Base-by-base conservation (phyloP, 2,888 invertebrate genomes). In the Listrodromus nycthemerus region DNA sequence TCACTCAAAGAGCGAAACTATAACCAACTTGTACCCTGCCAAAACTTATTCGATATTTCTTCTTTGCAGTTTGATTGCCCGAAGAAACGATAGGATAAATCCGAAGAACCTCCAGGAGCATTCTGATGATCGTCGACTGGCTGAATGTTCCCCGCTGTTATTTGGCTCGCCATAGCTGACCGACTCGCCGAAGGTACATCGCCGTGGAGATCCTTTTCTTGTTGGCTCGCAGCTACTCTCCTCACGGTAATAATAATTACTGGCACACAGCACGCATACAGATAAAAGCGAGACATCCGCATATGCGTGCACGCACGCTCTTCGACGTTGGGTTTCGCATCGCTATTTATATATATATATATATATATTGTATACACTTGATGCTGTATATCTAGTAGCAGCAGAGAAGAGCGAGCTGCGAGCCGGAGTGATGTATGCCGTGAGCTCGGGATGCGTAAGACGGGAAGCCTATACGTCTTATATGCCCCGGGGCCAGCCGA, bases 211-310 rank as follows among this genome's bases (percentile, higher is more conserved):
- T 80, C 65, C 66, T 70, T 81, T 76, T 78, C 76, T 74, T 27
- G 74, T 69, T 66, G 80, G 86, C 88, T 87, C 75, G 86, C 88
- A 83, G 88, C 87, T 86, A 88, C 85, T 86, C 86, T 88, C 87
- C 86, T 85, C 87, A 86, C 80, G 87, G 90, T 88, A 88, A 89
- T 89, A 90, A 90, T 90, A 91, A 91, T 91, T 90, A 90, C 89
- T 83, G 81, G 83, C 86, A 83, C 78, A 79, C 66, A 48, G 77
- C 37, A 48, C 48, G 41, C 67, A 63, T 61, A 71, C 82, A 63
- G 24, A 77, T 37, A 71, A 82, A 48, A 48, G 65, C 45, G 30
- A 88, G 65, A 67, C 69, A 55, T 69, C 50, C 66, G 80, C 84
- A 4, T 55, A 55, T 55, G 86, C 85, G 76, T 80, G 85, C 78